These are phyloP conservation scores for Andrena marginata DNA, from an alignment of 2,888 invertebrate genomes.

Conservation along the genomic window DNA sequence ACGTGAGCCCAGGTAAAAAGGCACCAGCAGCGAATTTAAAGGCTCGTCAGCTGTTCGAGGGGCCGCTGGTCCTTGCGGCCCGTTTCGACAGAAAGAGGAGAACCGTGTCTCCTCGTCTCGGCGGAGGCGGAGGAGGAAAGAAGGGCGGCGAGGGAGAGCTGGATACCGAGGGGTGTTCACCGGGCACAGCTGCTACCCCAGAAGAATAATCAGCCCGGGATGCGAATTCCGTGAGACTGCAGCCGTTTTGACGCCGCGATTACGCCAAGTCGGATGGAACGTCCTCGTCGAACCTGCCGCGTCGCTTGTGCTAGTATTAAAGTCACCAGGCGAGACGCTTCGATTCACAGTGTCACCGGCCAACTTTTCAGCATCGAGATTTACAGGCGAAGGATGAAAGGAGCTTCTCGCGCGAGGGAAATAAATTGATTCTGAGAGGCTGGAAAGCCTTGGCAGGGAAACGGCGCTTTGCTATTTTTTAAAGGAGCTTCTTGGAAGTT, in stretches of 20 bases:
- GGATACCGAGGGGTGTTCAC: slow-evolving; percentile 52
- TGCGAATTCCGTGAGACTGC: slow-evolving; percentile 53
- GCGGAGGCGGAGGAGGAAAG: slow-evolving; percentile 17
- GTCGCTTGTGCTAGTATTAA: slow-evolving; percentile 26
- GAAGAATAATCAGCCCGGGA: slow-evolving; percentile 57
- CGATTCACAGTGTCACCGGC: not conserved
- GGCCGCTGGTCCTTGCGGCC: not conserved
- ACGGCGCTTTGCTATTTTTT: no score
- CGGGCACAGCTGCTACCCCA: slow-evolving; percentile 63
- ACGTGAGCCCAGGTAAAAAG: slow-evolving; percentile 65
- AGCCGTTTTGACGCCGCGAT: slow-evolving; percentile 10
- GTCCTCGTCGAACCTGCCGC: not conserved
- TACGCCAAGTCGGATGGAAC: not conserved
- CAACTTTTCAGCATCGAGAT: not conserved
- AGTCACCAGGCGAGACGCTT: slow-evolving; percentile 20
- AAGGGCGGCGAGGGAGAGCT: slow-evolving; percentile 41
- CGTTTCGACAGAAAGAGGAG: slow-evolving; percentile 24
- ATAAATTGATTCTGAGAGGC: not conserved
- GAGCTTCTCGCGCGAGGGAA: not conserved
- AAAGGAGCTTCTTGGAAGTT: no score
- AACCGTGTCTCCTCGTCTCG: slow-evolving; percentile 1
- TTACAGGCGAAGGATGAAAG: not conserved
- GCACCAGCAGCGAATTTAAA: slow-evolving; percentile 57
- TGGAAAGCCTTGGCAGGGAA: not conserved
- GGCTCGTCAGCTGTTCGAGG: slow-evolving; percentile 67